Evolutionary conservation across 2,888 invertebrate genomes (phyloP).

Genomic region (Microctonus hyperodae): DNA sequence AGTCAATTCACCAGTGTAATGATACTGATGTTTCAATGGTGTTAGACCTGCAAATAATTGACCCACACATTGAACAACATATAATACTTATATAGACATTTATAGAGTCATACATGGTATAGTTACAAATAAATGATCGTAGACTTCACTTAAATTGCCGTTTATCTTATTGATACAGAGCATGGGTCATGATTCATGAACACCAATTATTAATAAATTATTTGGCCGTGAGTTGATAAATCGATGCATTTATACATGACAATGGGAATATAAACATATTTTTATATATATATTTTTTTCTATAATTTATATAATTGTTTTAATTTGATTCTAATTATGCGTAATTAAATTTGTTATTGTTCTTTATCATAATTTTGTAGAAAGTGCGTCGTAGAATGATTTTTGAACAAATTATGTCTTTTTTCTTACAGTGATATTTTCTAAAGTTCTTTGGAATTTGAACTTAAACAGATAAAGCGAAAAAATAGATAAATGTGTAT

Average conservation of each 20-base stretch:
- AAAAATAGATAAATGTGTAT: background rate
- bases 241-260: constrained; percentile 22
- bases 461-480: background rate
- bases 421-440: too few relatives aligned
- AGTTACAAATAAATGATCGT: too few relatives aligned
- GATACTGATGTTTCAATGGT: constrained; percentile 80
- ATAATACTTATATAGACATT: too few relatives aligned
- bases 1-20: constrained; percentile 75
- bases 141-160: constrained; percentile 51
- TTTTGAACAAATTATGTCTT: too few relatives aligned
- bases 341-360: background rate
- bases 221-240: background rate
- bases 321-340: background rate
- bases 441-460: too few relatives aligned
- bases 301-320: background rate
- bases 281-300: background rate
- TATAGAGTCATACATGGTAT: constrained; percentile 28
- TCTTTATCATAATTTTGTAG: too few relatives aligned
- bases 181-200: constrained; percentile 42
- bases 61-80: constrained; percentile 20
- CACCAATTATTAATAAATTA: constrained; percentile 26
- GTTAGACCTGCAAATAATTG: constrained; percentile 67
- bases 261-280: too few relatives aligned
- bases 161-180: constrained; percentile 49
- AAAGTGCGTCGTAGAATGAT: too few relatives aligned